These are phyloP conservation scores for Oegoconia quadripuncta DNA, from an alignment of 2,888 invertebrate species.

Conservation along the genomic window DNA sequence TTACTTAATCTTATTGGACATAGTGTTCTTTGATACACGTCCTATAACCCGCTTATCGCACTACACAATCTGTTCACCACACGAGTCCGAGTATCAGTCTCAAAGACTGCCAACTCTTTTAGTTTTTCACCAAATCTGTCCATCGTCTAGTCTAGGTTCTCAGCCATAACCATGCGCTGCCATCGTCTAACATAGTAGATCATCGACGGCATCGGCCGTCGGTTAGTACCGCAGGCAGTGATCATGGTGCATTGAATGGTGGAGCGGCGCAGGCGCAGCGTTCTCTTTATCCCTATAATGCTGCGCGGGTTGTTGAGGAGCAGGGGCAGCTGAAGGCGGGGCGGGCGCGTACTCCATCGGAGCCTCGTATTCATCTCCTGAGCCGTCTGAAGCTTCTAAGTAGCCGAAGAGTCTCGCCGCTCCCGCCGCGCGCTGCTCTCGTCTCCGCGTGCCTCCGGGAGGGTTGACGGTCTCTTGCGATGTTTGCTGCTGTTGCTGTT, in stretches of 20 bases:
- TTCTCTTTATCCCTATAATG: slow-evolving; percentile 21
- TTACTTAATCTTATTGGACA: no score
- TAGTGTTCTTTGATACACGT: no score
- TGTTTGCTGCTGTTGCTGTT: slow-evolving; percentile 29
- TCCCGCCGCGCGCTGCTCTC: slow-evolving; percentile 58
- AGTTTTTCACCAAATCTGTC: no score
- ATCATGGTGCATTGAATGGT: slow-evolving; percentile 62
- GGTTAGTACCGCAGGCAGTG: slow-evolving; percentile 69
- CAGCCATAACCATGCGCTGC: no score
- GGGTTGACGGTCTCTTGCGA: no score
- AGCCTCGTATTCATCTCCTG: slow-evolving; percentile 75
- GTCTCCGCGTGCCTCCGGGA: slow-evolving; percentile 36
- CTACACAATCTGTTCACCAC: no score
- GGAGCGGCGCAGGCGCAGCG: slow-evolving; percentile 32
- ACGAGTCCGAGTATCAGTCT: no score
- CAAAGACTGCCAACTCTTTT: no score
- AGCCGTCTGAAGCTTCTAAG: slow-evolving; percentile 86
- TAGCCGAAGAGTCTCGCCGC: slow-evolving; percentile 85
- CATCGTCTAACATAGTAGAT: no score
- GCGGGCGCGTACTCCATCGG: slow-evolving; percentile 38
- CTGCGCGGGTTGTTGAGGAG: slow-evolving; percentile 20
- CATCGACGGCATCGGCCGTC: no score
- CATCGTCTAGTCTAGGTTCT: no score
- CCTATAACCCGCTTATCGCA: no score
- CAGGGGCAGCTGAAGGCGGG: slow-evolving; percentile 18